Evolutionary conservation across 2,888 invertebrate genomes (phyloP).

Genomic region (Caenorhabditis sp.): DNA sequence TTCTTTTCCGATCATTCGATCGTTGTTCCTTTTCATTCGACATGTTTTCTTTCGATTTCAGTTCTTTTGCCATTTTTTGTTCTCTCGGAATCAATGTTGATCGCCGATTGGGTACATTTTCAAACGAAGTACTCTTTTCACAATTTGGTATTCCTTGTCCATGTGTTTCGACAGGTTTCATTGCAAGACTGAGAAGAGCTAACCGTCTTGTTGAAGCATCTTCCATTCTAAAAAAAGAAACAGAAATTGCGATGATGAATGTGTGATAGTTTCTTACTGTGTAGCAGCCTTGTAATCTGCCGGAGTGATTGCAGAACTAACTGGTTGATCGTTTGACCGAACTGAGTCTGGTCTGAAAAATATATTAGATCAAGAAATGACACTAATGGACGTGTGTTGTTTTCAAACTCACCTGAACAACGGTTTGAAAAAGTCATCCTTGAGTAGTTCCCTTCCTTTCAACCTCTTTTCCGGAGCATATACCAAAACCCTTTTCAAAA

Average conservation of each 20-base stretch:
- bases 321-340: slow-evolving; percentile 42
- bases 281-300: slow-evolving; percentile 35
- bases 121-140: slow-evolving; percentile 40
- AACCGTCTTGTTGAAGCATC: slow-evolving; percentile 17
- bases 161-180: slow-evolving; percentile 11
- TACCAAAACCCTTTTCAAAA: slow-evolving; percentile 47
- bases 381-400: too few species aligned
- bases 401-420: slow-evolving; percentile 29
- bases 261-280: slow-evolving; percentile 8
- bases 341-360: slow-evolving; percentile 34
- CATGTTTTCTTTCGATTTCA: slow-evolving; percentile 31
- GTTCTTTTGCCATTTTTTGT: slow-evolving; percentile 34
- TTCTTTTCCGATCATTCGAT: slow-evolving; percentile 18
- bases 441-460: slow-evolving; percentile 42
- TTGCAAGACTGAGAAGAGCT: slow-evolving; percentile 5
- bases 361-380: not conserved
- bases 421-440: slow-evolving; percentile 46
- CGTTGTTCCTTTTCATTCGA: slow-evolving; percentile 19
- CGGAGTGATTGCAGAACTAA: slow-evolving; percentile 38
- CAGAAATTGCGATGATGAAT: not conserved
- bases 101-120: slow-evolving; percentile 20
- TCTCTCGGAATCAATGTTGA: slow-evolving; percentile 36
- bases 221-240: slow-evolving; percentile 13
- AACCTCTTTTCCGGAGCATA: slow-evolving; percentile 51
- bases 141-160: slow-evolving; percentile 31